Base-by-base conservation (phyloP, 2,113 vertebrate species). In the Malurus elegans region DNA sequence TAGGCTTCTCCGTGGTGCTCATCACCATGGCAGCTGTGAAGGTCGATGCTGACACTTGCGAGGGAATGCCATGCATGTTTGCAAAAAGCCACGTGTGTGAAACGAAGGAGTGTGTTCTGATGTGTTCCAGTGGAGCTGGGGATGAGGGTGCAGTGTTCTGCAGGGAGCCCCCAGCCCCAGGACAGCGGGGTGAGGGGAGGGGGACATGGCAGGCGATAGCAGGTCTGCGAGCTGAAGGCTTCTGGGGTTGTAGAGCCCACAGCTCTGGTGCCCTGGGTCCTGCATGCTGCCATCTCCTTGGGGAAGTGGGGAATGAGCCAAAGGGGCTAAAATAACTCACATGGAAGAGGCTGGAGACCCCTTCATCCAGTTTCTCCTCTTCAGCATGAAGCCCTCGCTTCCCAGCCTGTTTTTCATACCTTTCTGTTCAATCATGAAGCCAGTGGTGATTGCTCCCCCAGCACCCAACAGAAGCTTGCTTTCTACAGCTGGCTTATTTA, bases 1-100 rank as follows among this genome's bases (percentile, higher is more conserved):
- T 91, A 87, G 93, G 78, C 78, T 81, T 19, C 73, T 87, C n/a
- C 10, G 51, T 91, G 81, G 38, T 66, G 78, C 86, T 89, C 24
- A 81, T 95, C 53, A 38, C 93, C 64, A 89, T 75, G 93, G 89
- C 89, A 92, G 89, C 78, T 91, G 29, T 11, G 70, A 89, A 90
- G 93, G 91, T 85, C 16, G 3, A 45, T 24, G 20, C 61, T 85
- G 73, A 69, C 31, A 90, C 83, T 69, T n/a, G 65, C 48, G 71
- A 76, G 65, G 86, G 91, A 95, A 64, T 26, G 47, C 83, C 88
- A 78, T 0, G 0, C 23, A 18, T 51, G 69, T 71, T 80, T 91
- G 51, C 17, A 16, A 20, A 48, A 38, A 54, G 12, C 24, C 67
- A 50, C 0, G 0, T n/a, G 32, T 42, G 9, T 3, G 44, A 79